Evolutionary conservation across 2,113 vertebrate species (phyloP), one percentile per base, ranked within the genome.

Genomic region (Arizona elegans): DNA sequence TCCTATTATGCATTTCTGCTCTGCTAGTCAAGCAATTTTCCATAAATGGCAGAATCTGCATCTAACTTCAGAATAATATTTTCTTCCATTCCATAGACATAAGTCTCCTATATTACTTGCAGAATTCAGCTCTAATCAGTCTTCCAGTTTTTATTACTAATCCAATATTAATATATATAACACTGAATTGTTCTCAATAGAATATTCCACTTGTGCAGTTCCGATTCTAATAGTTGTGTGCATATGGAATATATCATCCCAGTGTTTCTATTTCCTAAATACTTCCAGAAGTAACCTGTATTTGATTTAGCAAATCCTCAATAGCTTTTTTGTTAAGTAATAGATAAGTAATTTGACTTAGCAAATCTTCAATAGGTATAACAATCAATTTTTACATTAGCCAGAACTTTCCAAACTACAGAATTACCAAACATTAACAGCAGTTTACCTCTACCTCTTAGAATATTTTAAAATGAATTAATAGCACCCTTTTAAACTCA

Each of bases 1-100:
- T n/a, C 62, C 62, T 29, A 11, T 29, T 65, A 33, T 75, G 70
- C n/a, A 75, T 75, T 33, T 33, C 70, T 81, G n/a, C 88, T 88
- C 91, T 59, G 47, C 50, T 75, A 24, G 58, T 55, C 88, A 88
- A 75, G 15, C 15, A 47, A 52, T 92, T 70, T n/a, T 92, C 86
- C 24, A 87, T 50, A 26, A 50, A 87, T 24, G n/a, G 86, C 86
- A 92, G n/a, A 38, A 92, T 52, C 50, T 88, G 52, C n/a, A 55
- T 88, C 59, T 62, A 88, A 54, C 43, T 88, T 70, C 59, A 92
- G 86, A 47, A 92, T n/a, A 62, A 12, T 87, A 33, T 92, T 65
- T 50, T 24, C 21, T 38, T 56, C 11, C 33, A 54, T n/a, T 53
- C n/a, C 54, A 19, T 85, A n/a, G n/a, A 75, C 11, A 91, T 29